phyloP scores from a whole-genome alignment of 2,113 vertebrate genomes.

The Bubo scandiacus region DNA sequence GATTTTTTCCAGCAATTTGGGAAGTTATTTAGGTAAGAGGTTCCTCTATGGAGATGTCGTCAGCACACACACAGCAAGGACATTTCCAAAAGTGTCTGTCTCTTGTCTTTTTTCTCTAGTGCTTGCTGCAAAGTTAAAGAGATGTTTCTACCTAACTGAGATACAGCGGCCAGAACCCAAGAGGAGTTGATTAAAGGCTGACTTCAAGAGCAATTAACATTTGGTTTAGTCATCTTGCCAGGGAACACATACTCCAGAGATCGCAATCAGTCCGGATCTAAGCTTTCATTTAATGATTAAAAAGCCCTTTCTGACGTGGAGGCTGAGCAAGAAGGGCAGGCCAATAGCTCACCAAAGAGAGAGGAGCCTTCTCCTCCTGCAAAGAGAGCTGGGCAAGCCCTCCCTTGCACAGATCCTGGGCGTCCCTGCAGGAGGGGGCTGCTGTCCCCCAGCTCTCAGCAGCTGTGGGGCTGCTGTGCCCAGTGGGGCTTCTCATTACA shows the following conservation, averaged over 20 bases:
- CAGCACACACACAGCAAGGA: neutral
- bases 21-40: neutral
- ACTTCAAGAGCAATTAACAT: slow-evolving; percentile 58
- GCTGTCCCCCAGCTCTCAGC: neutral
- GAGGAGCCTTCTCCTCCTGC: neutral
- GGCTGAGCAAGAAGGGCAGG: neutral
- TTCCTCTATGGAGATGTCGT: neutral
- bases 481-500: neutral
- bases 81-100: neutral
- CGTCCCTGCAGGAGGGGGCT: neutral
- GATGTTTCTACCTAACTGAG: neutral
- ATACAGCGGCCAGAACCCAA: neutral
- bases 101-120: neutral
- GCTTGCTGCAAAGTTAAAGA: neutral
- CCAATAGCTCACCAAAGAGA: neutral
- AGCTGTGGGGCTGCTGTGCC: neutral
- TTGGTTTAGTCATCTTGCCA: slow-evolving; percentile 43
- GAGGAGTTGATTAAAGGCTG: slow-evolving; percentile 39
- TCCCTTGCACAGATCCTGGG: neutral
- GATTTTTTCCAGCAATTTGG: neutral
- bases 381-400: neutral
- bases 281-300: slow-evolving; percentile 31
- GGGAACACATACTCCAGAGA: slow-evolving; percentile 20
- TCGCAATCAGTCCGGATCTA: neutral
- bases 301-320: neutral